Evolutionary conservation across 1,140 invertebrate genomes (phyloP), one percentile per base, ranked within the genome.

Genomic region (Epicauta chinensis): DNA sequence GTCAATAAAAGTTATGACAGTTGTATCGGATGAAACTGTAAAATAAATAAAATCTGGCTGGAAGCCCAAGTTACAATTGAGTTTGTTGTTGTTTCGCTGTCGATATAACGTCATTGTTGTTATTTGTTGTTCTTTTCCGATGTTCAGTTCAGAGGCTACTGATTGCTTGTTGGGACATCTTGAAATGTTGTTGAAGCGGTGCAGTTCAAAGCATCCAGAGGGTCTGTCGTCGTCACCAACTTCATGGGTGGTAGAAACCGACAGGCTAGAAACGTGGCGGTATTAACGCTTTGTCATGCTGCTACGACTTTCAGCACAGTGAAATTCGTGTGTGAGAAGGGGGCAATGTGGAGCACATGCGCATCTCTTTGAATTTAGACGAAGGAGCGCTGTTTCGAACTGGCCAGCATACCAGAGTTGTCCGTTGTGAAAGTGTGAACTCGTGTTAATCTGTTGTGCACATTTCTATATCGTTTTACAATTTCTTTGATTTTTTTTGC

Each of bases 221-320:
- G 61, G 61, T 62, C 69, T 70, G 71, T 72, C 71, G 72, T 71
- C 71, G 65, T 72, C 69, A 70, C 70, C 69, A 69, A 59, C 71
- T 63, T 70, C 65, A 68, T 73, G 72, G 72, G 72, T 73, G 72
- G 72, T 70, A 72, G 58, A 55, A 67, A 60, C 64, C 67, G 69
- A 71, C 66, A 67, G 61, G 61, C 52, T 58, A 63, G 62, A 62
- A 61, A 65, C 60, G 63, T 62, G 61, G 61, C 54, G 59, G 66
- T 56, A 67, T 69, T 68, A 69, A 55, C 63, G 65, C 65, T 67
- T 61, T 65, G 65, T 68, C 65, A 68, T 63, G 61, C n/a, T n/a
- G n/a, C 45, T 51, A 55, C 40, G 53, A 49, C 47, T 53, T 52
- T 56, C 48, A 38, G 44, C 36, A 38, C 23, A 16, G 50, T 34